A percentile compares a stretch with the other conserved stretches of the same genome.
phyloP scores from a whole-genome alignment of 2,888 invertebrate genomes.

The Empis livida region DNA sequence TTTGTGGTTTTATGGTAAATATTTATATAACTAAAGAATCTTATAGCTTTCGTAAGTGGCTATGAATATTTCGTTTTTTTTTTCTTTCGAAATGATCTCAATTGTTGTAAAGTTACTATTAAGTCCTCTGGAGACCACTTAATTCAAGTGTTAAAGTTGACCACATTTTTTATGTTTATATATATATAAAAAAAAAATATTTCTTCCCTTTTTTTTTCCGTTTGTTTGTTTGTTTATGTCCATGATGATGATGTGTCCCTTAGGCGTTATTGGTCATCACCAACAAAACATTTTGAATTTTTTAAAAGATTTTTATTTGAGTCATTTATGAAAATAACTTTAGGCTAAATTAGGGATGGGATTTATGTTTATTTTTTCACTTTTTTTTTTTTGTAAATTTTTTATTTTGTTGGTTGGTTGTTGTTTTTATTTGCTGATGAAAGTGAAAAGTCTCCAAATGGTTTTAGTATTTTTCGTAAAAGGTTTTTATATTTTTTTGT shows the following conservation, averaged over 20 bases:
- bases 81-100: neutral
- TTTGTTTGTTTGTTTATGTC: too few relatives aligned
- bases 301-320: too few relatives aligned
- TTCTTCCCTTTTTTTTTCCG: neutral
- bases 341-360: too few relatives aligned
- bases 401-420: too few relatives aligned
- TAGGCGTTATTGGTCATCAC: neutral
- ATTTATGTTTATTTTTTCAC: too few relatives aligned
- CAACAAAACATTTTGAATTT: too few relatives aligned
- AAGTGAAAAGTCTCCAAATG: too few relatives aligned
- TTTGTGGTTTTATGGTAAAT: neutral
- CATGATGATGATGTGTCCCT: neutral
- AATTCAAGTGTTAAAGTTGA: slow-evolving; percentile 1
- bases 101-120: neutral
- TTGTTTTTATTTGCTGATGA: too few relatives aligned
- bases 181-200: neutral
- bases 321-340: too few relatives aligned
- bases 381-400: too few relatives aligned
- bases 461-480: too few relatives aligned
- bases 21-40: neutral
- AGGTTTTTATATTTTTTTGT: too few relatives aligned
- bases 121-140: neutral
- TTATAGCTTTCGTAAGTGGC: neutral
- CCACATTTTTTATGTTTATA: neutral
- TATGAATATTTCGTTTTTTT: neutral